Percentiles rank a stretch among this genome's conserved stretches.
Conservation (phyloP, 2,888 invertebrate species). For the Watsonalla binaria region DNA sequence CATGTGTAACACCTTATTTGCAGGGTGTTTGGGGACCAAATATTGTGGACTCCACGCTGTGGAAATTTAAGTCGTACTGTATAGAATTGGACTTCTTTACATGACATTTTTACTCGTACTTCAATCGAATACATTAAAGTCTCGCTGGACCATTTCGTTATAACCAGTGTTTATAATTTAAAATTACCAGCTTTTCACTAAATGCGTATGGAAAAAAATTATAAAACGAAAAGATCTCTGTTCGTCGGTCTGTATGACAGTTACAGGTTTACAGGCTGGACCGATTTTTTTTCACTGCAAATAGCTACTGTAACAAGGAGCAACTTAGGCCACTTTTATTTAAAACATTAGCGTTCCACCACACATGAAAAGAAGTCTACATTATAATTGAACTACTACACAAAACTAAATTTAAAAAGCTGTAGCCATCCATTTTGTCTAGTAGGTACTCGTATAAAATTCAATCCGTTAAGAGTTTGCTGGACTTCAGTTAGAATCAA, state of each 20-base stretch:
- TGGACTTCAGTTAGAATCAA: constrained; percentile 51
- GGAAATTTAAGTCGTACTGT: constrained; percentile 27
- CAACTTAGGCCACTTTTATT: neutral
- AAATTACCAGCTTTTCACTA: too few relatives aligned
- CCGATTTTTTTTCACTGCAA: too few relatives aligned
- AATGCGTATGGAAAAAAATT: too few relatives aligned
- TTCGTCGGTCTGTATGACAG: too few relatives aligned
- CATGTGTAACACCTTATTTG: constrained; percentile 70
- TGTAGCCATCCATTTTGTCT: constrained; percentile 1
- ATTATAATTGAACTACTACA: neutral
- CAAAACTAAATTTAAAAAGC: neutral
- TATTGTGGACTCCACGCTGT: constrained; percentile 49
- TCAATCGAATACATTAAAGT: too few relatives aligned
- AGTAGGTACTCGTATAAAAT: constrained; percentile 45
- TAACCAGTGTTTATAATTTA: too few relatives aligned
- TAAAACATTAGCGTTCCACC: neutral
- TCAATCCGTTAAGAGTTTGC: constrained; percentile 69
- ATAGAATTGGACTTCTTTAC: too few relatives aligned
- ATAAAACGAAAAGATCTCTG: too few relatives aligned
- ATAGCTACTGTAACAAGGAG: neutral
- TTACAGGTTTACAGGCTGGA: too few relatives aligned
- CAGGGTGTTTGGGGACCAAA: constrained; percentile 46
- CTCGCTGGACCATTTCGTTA: too few relatives aligned
- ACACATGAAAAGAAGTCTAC: too few relatives aligned
- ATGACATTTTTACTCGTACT: too few relatives aligned